These are phyloP conservation scores for Callyntrura sp. DNA, from an alignment of 2,888 invertebrate species.

Conservation along the genomic window DNA sequence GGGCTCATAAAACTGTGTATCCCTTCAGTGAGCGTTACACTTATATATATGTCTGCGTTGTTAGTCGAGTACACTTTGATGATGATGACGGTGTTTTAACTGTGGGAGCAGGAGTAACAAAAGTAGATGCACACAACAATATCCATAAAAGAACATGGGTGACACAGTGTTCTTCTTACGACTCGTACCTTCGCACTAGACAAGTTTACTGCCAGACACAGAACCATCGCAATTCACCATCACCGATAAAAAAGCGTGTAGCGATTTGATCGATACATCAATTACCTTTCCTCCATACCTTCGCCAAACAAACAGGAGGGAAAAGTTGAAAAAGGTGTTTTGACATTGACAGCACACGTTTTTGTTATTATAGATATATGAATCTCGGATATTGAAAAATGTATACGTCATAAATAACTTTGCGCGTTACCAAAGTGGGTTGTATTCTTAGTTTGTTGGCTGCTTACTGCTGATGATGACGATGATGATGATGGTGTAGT, in stretches of 20 bases:
- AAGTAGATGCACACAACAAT: too few species aligned
- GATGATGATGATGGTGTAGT: not conserved
- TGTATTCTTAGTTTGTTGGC: too few species aligned
- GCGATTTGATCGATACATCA: constrained; percentile 68
- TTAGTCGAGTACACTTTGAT: too few species aligned
- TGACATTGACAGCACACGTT: constrained; percentile 24
- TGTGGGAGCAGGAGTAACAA: too few species aligned
- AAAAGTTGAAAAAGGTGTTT: constrained; percentile 9
- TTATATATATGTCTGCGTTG: constrained; percentile 14
- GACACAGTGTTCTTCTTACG: too few species aligned
- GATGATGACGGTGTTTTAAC: too few species aligned
- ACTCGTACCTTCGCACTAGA: too few species aligned
- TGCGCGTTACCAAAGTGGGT: too few species aligned
- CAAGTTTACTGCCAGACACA: not conserved
- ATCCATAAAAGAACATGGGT: too few species aligned
- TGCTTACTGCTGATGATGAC: not conserved
- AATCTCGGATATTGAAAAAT: constrained; percentile 19
- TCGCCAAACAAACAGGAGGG: not conserved
- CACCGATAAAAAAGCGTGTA: constrained; percentile 50
- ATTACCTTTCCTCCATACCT: constrained; percentile 54
- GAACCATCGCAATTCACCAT: not conserved
- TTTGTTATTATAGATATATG: not conserved
- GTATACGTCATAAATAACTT: not conserved
- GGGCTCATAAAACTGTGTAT: not conserved
- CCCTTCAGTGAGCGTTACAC: not conserved